Conservation (phyloP, 2,113 vertebrate species). For the Ctenodactylus gundi region DNA sequence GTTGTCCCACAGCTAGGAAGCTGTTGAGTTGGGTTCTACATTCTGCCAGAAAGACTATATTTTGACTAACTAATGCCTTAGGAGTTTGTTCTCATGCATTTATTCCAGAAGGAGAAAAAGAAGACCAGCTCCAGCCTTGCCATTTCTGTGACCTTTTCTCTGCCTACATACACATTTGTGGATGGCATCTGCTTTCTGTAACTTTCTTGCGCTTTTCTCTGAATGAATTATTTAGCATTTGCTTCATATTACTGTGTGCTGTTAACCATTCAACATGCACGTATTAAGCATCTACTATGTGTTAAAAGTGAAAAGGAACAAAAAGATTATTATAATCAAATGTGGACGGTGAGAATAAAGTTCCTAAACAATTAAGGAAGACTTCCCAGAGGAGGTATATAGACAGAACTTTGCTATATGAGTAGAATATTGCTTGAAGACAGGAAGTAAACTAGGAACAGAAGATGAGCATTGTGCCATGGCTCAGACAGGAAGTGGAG, state of each 20-base stretch:
- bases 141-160: background rate
- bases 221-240: background rate
- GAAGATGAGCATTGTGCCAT: background rate
- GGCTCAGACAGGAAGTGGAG: background rate
- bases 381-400: background rate
- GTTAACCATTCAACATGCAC: background rate
- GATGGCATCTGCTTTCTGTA: background rate
- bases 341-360: background rate
- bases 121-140: background rate
- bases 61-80: background rate
- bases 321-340: background rate
- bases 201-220: background rate
- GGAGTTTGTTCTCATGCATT: background rate
- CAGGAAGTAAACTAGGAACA: background rate
- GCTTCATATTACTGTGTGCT: background rate
- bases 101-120: slow-evolving; percentile 9
- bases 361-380: background rate
- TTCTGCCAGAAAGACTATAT: background rate
- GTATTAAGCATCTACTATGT: background rate
- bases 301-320: background rate
- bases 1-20: background rate
- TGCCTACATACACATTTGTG: background rate
- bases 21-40: background rate
- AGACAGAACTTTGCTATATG: background rate
- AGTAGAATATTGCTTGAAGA: background rate